These are phyloP conservation scores for Laticauda laticaudata DNA, from an alignment of 2,113 vertebrate genomes.

Conservation along the genomic window DNA sequence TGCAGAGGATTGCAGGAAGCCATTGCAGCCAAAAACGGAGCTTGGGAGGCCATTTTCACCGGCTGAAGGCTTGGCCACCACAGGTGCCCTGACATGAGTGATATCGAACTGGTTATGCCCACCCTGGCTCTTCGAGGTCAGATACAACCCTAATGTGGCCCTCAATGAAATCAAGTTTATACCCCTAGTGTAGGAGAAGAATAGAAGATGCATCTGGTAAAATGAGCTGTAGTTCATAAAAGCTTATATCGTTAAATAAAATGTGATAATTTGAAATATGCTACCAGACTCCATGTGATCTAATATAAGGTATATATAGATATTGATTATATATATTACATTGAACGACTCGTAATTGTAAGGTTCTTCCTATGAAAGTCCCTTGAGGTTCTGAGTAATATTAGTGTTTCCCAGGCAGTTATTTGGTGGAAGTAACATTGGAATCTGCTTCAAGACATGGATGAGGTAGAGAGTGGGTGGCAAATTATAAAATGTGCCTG, in stretches of 20 bases:
- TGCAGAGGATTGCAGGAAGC: too few relatives aligned
- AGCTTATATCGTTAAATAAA: background rate
- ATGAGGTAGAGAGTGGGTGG: background rate
- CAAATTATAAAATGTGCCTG: background rate
- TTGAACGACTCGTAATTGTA: background rate
- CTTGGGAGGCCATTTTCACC: too few relatives aligned
- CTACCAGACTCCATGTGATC: background rate
- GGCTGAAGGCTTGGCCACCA: too few relatives aligned
- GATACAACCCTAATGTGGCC: too few relatives aligned
- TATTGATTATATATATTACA: background rate
- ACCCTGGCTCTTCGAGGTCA: too few relatives aligned
- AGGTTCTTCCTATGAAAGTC: background rate
- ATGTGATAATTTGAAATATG: background rate
- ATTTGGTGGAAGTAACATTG: background rate
- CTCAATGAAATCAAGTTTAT: too few relatives aligned
- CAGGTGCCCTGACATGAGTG: too few relatives aligned
- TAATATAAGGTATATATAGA: background rate
- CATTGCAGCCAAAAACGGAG: too few relatives aligned
- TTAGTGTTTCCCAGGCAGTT: background rate
- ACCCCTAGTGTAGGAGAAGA: background rate
- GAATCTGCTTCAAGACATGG: background rate
- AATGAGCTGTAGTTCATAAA: background rate
- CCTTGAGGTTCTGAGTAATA: background rate
- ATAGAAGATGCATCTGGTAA: background rate
- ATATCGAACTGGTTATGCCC: too few relatives aligned